Evolutionary conservation across 2,888 invertebrate genomes (phyloP).

Genomic region (Neoaliturus tenellus): DNA sequence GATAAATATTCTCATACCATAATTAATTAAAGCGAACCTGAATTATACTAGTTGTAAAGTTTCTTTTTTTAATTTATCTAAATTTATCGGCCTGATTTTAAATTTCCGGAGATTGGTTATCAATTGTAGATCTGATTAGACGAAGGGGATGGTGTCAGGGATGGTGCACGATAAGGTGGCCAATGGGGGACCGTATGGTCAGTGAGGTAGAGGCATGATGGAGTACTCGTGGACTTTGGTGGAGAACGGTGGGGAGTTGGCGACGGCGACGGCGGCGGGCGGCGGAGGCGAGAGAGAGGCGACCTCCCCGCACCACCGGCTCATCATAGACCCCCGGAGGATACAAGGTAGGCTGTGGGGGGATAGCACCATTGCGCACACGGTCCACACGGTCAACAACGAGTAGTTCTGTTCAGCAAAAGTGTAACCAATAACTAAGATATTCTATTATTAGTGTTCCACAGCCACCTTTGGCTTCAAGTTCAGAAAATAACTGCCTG

Average conservation of each 20-base stretch:
- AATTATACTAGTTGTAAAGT: no score
- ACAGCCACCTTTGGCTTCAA: no score
- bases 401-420: no score
- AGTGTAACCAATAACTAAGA: neutral
- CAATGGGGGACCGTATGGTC: neutral
- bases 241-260: slow-evolving; percentile 46
- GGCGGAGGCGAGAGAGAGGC: slow-evolving; percentile 28
- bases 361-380: no score
- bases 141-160: neutral
- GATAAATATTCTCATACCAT: no score
- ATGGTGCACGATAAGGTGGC: neutral
- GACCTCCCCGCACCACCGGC: slow-evolving; percentile 38
- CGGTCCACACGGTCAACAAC: no score
- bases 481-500: no score
- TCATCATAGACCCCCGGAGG: slow-evolving; percentile 37
- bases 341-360: slow-evolving; percentile 41
- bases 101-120: no score
- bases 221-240: slow-evolving; percentile 57
- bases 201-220: slow-evolving; percentile 32
- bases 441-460: neutral
- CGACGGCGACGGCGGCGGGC: neutral
- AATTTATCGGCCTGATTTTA: no score
- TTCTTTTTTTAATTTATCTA: no score
- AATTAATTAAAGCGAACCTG: no score
- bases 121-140: no score